Base-by-base conservation (phyloP, 2,888 invertebrate genomes). In the Aspidiotus rigidus region DNA sequence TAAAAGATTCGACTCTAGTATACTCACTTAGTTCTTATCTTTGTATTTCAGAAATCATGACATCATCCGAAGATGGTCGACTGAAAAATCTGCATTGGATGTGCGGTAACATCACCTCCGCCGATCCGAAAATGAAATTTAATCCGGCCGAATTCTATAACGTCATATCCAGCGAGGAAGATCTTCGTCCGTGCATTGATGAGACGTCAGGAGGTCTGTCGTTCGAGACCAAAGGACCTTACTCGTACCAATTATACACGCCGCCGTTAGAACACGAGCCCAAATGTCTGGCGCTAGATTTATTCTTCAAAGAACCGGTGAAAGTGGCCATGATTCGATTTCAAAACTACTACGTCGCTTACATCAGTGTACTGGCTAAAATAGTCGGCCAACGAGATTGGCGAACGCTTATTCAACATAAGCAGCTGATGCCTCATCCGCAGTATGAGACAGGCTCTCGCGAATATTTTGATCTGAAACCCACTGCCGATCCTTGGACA, bases 271-370 rank as follows among this genome's bases (percentile, higher is more conserved):
- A 66, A 7, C 59, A 59, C 0, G 66, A 66, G 8, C 57, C 66
- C 7, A 56, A 49, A 44, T 66, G 66, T 15, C 66, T 42, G 42
- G 66, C 66, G 28, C 15, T 69, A 8, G 69, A 69, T 40, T 15
- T 62, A 10, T 41, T 62, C 9, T 69, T 69, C 62, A 62, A 62
- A 55, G 62, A 56, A 13, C 62, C 62, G 39, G 49, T 57, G 0
- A 11, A 66, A 54, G 69, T 72, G 49, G 71, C 57, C 17, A 70
- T 71, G 44, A 72, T 72, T 42, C 69, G 64, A 17, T 69, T 72
- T 17, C 67, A 62, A 44, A 72, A 72, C 62, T 71, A 72, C 67
- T 72, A 72, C 55, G 64, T 69, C 0, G 70, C 72, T 15, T 70
- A 59, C 42, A 44, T 71, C 1, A 71, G 69, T 10, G 63, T 72